These are phyloP conservation scores for Drosophila stalkeri DNA, from an alignment of 2,888 invertebrate species.

Conservation along the genomic window DNA sequence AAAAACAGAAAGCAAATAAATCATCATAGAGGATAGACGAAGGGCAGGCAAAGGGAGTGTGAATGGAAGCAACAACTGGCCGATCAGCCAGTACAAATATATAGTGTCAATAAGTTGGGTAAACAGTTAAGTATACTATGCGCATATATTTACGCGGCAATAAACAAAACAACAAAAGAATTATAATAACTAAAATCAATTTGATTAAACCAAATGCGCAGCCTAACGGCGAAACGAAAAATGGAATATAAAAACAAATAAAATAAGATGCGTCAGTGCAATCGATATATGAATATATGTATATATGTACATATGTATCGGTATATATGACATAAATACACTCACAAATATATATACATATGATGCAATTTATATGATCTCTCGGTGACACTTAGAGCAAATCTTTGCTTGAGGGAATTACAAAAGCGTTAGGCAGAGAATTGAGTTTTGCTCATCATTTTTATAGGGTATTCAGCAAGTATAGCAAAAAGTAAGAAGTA, in stretches of 20 bases:
- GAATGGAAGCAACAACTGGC: constrained; percentile 10
- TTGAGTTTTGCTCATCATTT: not conserved
- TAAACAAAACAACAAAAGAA: constrained; percentile 69
- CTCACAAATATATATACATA: too few relatives aligned
- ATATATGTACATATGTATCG: not conserved
- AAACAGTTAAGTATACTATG: constrained; percentile 58
- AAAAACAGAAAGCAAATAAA: constrained; percentile 41
- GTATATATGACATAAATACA: not conserved
- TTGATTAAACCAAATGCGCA: constrained; percentile 66
- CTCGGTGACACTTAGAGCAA: not conserved
- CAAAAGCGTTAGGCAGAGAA: not conserved
- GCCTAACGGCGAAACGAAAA: constrained; percentile 31
- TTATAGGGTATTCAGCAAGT: not conserved
- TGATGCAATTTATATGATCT: not conserved
- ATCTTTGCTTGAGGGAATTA: not conserved
- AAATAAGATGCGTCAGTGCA: constrained; percentile 9
- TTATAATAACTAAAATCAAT: constrained; percentile 68
- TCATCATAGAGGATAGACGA: not conserved
- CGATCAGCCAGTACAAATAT: constrained; percentile 51
- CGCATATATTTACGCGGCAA: constrained; percentile 66
- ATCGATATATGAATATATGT: constrained; percentile 1
- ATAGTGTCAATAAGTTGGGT: constrained; percentile 72
- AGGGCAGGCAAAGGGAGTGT: not conserved
- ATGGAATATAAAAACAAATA: constrained; percentile 6
- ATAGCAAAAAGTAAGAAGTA: not conserved